Percentiles rank a stretch among this genome's conserved stretches.
Evolutionary conservation across 2,888 invertebrate species (phyloP).

Genomic region (Ophion ventricosus): DNA sequence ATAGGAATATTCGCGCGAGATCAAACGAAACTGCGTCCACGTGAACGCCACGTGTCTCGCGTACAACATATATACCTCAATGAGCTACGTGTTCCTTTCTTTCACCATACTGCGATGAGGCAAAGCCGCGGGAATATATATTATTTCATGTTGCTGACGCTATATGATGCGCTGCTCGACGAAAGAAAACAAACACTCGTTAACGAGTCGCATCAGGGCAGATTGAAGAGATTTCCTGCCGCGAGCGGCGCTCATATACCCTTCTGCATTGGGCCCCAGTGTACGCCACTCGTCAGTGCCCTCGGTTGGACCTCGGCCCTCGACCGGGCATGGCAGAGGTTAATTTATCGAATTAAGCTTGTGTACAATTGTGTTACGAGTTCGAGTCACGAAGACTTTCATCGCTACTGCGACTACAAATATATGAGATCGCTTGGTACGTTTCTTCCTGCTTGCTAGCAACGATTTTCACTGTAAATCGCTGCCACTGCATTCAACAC

Average conservation of each 20-base stretch:
- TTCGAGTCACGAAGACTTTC: constrained; percentile 76
- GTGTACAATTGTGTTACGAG: constrained; percentile 80
- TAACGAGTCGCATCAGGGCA: constrained; percentile 81
- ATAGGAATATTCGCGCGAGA: constrained; percentile 55
- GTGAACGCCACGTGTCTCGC: constrained; percentile 49
- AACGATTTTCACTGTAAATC: neutral
- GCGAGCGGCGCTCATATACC: constrained; percentile 70
- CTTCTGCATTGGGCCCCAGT: constrained; percentile 51
- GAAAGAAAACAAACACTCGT: constrained; percentile 81
- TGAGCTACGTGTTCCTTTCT: constrained; percentile 20
- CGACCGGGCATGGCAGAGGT: constrained; percentile 77
- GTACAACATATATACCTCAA: constrained; percentile 27
- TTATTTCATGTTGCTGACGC: constrained; percentile 36
- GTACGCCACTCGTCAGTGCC: constrained; percentile 45
- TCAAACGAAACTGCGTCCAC: constrained; percentile 55
- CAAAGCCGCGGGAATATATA: constrained; percentile 29
- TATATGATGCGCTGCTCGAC: constrained; percentile 62
- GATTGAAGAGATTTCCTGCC: constrained; percentile 83
- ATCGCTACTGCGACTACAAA: constrained; percentile 44
- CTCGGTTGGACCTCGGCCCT: constrained; percentile 66
- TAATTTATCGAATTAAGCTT: constrained; percentile 82
- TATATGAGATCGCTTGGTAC: constrained; percentile 18
- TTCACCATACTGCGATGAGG: constrained; percentile 9
- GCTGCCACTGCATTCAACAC: neutral
- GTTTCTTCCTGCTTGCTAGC: neutral